These are phyloP conservation scores for Cacatua alba DNA, from an alignment of 2,113 vertebrate genomes.

Conservation along the genomic window DNA sequence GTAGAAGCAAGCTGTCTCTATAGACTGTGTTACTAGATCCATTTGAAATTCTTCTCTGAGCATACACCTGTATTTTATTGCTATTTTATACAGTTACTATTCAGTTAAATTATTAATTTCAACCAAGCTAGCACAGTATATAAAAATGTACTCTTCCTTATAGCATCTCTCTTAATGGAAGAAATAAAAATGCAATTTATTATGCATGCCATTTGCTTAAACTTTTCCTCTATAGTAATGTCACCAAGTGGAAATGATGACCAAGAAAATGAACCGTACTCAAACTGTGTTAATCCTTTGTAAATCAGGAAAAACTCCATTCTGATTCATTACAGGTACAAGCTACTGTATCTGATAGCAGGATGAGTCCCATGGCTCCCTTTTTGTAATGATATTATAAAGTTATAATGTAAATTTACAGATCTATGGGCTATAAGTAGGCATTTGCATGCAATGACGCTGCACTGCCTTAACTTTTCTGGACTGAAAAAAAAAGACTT, in stretches of 20 bases:
- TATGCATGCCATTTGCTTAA: background rate
- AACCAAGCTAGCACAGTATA: background rate
- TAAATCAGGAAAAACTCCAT: background rate
- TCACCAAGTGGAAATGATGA: background rate
- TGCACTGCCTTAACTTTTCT: background rate
- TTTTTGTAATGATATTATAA: background rate
- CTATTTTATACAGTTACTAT: background rate
- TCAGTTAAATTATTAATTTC: background rate
- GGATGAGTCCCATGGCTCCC: background rate
- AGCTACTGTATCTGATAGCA: background rate
- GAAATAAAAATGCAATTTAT: background rate
- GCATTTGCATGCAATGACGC: conserved; percentile 1
- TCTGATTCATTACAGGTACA: background rate
- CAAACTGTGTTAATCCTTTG: background rate
- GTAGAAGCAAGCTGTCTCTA: background rate
- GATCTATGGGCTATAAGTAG: background rate
- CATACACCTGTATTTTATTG: background rate
- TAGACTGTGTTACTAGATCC: background rate
- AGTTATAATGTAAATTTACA: background rate
- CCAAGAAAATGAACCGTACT: background rate
- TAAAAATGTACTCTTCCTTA: background rate
- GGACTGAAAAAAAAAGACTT: background rate
- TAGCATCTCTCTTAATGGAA: background rate
- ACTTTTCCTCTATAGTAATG: background rate
- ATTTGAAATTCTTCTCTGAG: background rate